Base-by-base conservation (phyloP, 2,797 vertebrate species). In the Diglossa cyanea region DNA sequence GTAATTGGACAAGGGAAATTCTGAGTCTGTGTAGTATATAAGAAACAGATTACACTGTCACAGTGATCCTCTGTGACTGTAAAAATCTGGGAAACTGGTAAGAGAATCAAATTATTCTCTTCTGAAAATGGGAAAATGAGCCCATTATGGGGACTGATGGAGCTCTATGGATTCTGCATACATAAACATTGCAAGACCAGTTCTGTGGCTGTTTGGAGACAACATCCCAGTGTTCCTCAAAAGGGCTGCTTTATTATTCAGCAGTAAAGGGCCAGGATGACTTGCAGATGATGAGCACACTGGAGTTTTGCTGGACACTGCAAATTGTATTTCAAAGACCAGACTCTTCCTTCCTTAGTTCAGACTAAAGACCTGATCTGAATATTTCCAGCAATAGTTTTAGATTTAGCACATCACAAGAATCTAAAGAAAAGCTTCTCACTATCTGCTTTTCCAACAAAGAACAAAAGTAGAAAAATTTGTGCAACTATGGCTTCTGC, bases 81-180 rank as follows among this genome's bases (percentile, higher is more conserved):
- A 78, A 70, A 90, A 80, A 76, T 74, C 62, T 55, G 17, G 54
- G 33, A 72, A 89, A 88, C 23, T 61, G 28, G 37, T 3, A 79
- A 58, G 60, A 72, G 55, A 88, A 92, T 82, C 37, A 77, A 91
- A 85, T 77, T 78, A 15, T 88, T 88, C 61, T 63, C 17, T 61
- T 89, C 67, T 74, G 60, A 82, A 92, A 85, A 79, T 51, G 47
- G 88, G 39, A 78, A 91, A 95, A 85, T 35, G 53, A 92, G 74
- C 50, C 65, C 53, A 85, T 71, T 80, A 85, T 30, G 83, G 30
- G 1, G 5, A 51, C 31, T 73, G 68, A 60, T 91, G 60, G 40
- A 91, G 62, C 40, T 84, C 65, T 35, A 3, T 17, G 58, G 50
- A 71, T 91, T 93, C 62, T 78, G 80, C 31, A 35, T 44, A 74